Base-by-base conservation (phyloP, 2,888 invertebrate species). In the Eristalis arbustorum region DNA sequence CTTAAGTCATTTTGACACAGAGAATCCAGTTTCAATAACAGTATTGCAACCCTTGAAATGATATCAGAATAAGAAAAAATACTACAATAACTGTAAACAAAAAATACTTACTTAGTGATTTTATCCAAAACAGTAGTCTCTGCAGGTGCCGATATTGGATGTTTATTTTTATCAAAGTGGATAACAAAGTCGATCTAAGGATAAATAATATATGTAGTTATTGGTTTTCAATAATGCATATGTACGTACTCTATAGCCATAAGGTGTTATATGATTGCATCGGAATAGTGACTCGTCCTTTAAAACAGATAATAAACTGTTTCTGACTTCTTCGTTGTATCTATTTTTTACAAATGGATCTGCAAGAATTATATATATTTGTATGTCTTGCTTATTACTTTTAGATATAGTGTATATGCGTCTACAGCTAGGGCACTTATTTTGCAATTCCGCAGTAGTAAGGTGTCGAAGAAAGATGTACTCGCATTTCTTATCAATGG, bases 1-100 rank as follows among this genome's bases (percentile, higher is more conserved):
- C 91, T 92, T 64, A 93, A 90, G 74, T 92, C 92, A n/a, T 94
- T 94, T 69, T 91, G 91, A 71, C 91, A 91, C 89, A 93, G 94
- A 1, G 93, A 93, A 67, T 93, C 92, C 2, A 93, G 90, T 31
- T 90, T 91, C 0, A 94, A 90, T 61, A 95, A 88, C 25, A 95
- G 88, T 67, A 95, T 89, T 28, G 94, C 94, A 66, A 94, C 74
- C 57, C 88, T 89, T 75, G 6, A 62, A 56, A 63, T 61, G 49
- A 63, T 0, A 13, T 57, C 23, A 34, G 5, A 23, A 62, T 1
- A 13, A 42, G 13, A 40, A 14, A 22, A 14, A 59, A 34, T 59
- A 42, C 1, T 22, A 23, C 8, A 34, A 10, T 1, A 31, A 42
- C 31, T 8, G 3, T 11, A 22, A 34, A 40, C 5, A 68, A 28